These are phyloP conservation scores for Corythornis leucogaster DNA, from an alignment of 2,797 vertebrate genomes.

Conservation along the genomic window DNA sequence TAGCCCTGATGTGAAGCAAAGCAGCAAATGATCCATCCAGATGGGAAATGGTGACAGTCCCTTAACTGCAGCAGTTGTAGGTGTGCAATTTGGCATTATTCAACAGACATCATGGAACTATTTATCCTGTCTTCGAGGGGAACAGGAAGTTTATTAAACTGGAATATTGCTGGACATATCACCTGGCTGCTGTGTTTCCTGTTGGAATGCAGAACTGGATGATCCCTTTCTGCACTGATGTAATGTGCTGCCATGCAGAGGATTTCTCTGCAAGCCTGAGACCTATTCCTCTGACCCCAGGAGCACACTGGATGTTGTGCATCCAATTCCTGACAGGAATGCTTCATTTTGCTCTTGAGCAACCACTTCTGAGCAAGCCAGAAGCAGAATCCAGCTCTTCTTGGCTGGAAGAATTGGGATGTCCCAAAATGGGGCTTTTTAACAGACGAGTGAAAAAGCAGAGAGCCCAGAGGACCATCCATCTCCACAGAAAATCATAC, in stretches of 20 bases:
- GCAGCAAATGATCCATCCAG: constrained; percentile 28
- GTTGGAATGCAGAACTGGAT: constrained; percentile 18
- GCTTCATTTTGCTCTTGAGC: constrained; percentile 68
- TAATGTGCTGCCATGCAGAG: constrained; percentile 35
- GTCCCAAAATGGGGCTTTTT: constrained; percentile 65
- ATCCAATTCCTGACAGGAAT: constrained; percentile 65
- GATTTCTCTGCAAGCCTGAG: constrained; percentile 13
- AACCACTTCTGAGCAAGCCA: constrained; percentile 66
- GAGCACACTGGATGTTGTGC: background rate
- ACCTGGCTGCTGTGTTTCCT: constrained; percentile 59
- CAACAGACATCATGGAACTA: constrained; percentile 40
- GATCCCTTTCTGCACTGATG: constrained; percentile 13
- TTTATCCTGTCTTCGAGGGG: constrained; percentile 18
- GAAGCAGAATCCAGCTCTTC: constrained; percentile 67
- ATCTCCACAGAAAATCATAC: constrained; percentile 58
- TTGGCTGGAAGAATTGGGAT: constrained; percentile 49
- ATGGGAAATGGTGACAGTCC: constrained; percentile 16
- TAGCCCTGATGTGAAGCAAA: constrained; percentile 6
- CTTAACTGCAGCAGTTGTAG: background rate
- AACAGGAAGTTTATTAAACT: constrained; percentile 54
- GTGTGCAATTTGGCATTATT: constrained; percentile 40
- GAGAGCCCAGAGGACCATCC: constrained; percentile 47
- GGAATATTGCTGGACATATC: background rate
- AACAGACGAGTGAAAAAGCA: constrained; percentile 62
- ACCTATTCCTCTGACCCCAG: constrained; percentile 52